A percentile compares a stretch with the other conserved stretches of the same genome.
Conservation (phyloP, 1,140 invertebrate genomes). For the Dufourea novaeangliae region DNA sequence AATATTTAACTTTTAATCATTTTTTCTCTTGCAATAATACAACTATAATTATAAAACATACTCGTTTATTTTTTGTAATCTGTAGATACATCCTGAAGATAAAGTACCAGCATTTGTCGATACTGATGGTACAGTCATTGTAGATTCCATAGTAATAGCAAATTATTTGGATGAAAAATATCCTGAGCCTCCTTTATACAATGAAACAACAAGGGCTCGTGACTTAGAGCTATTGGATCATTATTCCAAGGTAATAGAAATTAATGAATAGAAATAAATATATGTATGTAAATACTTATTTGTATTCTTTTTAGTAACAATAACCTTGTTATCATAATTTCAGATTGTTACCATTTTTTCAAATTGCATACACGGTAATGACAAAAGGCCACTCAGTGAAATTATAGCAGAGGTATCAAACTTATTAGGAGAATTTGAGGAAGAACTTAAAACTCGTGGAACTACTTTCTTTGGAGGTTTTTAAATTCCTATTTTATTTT, state of each 20-base stretch:
- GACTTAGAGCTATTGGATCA: slow-evolving; percentile 81
- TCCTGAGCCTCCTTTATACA: slow-evolving; percentile 78
- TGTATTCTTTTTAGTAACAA: slow-evolving; percentile 22
- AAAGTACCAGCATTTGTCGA: slow-evolving; percentile 83
- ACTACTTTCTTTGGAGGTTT: slow-evolving; percentile 72
- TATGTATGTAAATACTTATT: neutral
- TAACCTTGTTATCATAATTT: slow-evolving; percentile 28
- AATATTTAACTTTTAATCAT: too few species aligned
- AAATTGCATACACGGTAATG: slow-evolving; percentile 67
- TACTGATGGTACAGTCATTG: slow-evolving; percentile 76
- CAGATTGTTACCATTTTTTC: slow-evolving; percentile 67
- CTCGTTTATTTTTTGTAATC: slow-evolving; percentile 1
- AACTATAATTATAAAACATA: too few species aligned
- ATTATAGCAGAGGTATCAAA: slow-evolving; percentile 65
- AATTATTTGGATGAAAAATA: slow-evolving; percentile 84
- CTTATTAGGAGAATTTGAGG: slow-evolving; percentile 68
- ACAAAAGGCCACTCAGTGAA: slow-evolving; percentile 64
- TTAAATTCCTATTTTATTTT: neutral
- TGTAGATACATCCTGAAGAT: slow-evolving; percentile 83
- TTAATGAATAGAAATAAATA: neutral
- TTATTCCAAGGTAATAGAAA: slow-evolving; percentile 73
- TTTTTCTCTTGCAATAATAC: too few species aligned
- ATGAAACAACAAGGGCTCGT: slow-evolving; percentile 77
- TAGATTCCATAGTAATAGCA: slow-evolving; percentile 81
- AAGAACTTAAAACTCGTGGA: slow-evolving; percentile 67